These are phyloP conservation scores for Chloroceryle aenea DNA, from an alignment of 2,113 vertebrate species.

Conservation along the genomic window DNA sequence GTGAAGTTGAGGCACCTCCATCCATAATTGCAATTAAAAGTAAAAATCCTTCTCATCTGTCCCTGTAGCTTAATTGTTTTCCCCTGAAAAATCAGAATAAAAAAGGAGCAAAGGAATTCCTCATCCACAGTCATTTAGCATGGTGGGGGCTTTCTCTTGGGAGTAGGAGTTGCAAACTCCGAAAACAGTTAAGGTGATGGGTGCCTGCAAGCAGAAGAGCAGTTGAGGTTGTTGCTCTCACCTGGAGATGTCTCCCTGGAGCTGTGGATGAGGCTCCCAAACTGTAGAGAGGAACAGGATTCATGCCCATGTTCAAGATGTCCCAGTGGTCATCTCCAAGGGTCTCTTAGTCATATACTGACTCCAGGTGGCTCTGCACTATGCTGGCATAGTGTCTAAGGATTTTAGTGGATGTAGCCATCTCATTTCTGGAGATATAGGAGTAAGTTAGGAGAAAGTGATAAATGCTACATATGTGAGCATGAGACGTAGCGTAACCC, in stretches of 20 bases:
- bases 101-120: neutral
- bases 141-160: neutral
- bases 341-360: neutral
- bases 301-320: neutral
- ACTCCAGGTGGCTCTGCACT: neutral
- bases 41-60: neutral
- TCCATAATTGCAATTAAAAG: neutral
- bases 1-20: neutral
- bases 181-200: neutral
- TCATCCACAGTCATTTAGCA: neutral
- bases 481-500: neutral
- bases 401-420: neutral
- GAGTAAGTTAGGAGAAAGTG: conserved; percentile 1
- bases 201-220: neutral
- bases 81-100: neutral
- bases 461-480: conserved; percentile 32
- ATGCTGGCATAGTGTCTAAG: neutral
- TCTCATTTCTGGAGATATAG: neutral
- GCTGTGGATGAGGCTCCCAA: rapidly evolving
- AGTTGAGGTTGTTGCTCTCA: neutral
- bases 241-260: neutral
- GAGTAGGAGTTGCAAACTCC: neutral
- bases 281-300: neutral
- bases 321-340: neutral
- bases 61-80: neutral